Evolutionary conservation across 2,888 invertebrate species (phyloP), one percentile per base, ranked within the genome.

Genomic region (Euclidia mi): DNA sequence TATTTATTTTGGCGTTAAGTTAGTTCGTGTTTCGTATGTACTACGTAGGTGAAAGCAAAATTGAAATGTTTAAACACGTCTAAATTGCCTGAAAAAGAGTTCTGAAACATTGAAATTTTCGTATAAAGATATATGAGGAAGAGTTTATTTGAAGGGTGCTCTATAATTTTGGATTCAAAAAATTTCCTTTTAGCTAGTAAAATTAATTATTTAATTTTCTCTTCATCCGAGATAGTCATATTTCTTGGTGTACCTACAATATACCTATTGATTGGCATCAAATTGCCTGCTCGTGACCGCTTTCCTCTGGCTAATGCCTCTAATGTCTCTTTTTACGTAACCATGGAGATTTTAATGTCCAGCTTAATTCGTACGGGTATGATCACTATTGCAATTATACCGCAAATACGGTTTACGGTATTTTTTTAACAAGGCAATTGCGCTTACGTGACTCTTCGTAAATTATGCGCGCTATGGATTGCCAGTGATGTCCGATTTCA

Each of bases 271-370:
- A 92, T 92, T 85, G 88, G 87, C 78, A 89, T 89, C 89, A 92
- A 92, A 94, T 92, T 88, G 91, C 74, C 41, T 43, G 79, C 78
- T 92, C 94, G 94, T 94, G 94, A 94, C 91, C 50, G 70, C 78
- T 84, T 79, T 82, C 81, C 71, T 77, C 65, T 72, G 68, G 81
- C 79, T 92, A 92, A 56, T 56, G 15, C n/a, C 11, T 41, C 40
- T 56, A 56, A 94, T 91, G 93, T 92, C 92, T 93, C 87, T 90
- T 88, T 93, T 89, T 90, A 86, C 84, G 84, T 87, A 85, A 87
- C 77, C 60, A 68, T 56, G 65, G 61, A 58, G 61, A 60, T 61
- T 50, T 59, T 66, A 71, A 69, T 68, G 71, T 67, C 65, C 65
- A 37, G 52, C 52, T 56, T 69, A 69, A 73, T 67, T 62, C 50